Conservation (phyloP, 2,113 vertebrate genomes). For the human region GRCh38 chr5:117235001-117235500, state of each 20-base stretch:
- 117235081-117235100: not conserved
- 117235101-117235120: not conserved
- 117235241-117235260: not conserved
- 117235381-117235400: not conserved
- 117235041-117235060: not conserved
- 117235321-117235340: not conserved
- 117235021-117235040: not conserved
- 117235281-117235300: conserved; percentile 18
- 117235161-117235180: not conserved
- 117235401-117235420: not conserved
- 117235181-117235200: not conserved
- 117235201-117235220: not conserved
- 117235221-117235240: not conserved
- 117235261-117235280: not conserved
- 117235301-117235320: not conserved
- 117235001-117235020: not conserved
- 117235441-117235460: not conserved
- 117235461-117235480: not conserved
- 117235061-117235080: not conserved
- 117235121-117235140: not conserved
- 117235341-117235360: not conserved
- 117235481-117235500: not conserved
- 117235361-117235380: not conserved
- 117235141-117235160: not conserved
- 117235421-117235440: not conserved